A percentile compares a stretch with the other conserved stretches of the same genome.
Evolutionary conservation across 2,113 vertebrate species (phyloP).

Genomic region (Hydrochoerus hydrochaeris): DNA sequence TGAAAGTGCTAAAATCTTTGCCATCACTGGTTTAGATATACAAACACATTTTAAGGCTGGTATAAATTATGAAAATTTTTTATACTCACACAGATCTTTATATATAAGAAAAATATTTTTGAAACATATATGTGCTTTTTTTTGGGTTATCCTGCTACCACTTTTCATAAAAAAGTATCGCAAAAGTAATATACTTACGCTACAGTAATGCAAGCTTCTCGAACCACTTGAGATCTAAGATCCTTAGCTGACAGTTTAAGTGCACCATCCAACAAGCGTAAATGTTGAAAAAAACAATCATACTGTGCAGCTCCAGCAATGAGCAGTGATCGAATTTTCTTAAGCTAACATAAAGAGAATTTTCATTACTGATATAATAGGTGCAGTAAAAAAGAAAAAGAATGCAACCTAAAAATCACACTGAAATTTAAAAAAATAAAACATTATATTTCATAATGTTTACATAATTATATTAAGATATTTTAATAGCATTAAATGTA

Average conservation of each 20-base stretch:
- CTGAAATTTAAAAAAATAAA: neutral
- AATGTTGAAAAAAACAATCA: conserved; percentile 97
- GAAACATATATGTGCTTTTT: neutral
- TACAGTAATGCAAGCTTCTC: conserved; percentile 98
- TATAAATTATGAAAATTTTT: neutral
- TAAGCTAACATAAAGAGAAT: conserved; percentile 87
- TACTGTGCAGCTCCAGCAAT: conserved; percentile 95
- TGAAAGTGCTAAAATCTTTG: neutral
- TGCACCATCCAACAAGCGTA: conserved; percentile 95
- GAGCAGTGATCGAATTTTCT: conserved; percentile 95
- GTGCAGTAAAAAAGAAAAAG: neutral
- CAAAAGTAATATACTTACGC: conserved; percentile 90
- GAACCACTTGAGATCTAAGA: conserved; percentile 96
- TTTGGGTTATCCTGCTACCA: neutral
- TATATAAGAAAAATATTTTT: neutral
- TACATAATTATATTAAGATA: neutral
- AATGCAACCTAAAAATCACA: neutral
- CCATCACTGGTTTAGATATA: neutral
- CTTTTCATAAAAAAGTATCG: neutral
- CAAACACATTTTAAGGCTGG: conserved; percentile 20
- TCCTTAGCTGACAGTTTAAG: conserved; percentile 99
- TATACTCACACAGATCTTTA: neutral
- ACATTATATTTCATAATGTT: neutral
- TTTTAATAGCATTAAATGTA: conserved; percentile 27
- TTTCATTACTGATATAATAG: conserved; percentile 55